Base-by-base conservation (phyloP, 2,113 vertebrate genomes). In the Chloebia gouldiae region DNA sequence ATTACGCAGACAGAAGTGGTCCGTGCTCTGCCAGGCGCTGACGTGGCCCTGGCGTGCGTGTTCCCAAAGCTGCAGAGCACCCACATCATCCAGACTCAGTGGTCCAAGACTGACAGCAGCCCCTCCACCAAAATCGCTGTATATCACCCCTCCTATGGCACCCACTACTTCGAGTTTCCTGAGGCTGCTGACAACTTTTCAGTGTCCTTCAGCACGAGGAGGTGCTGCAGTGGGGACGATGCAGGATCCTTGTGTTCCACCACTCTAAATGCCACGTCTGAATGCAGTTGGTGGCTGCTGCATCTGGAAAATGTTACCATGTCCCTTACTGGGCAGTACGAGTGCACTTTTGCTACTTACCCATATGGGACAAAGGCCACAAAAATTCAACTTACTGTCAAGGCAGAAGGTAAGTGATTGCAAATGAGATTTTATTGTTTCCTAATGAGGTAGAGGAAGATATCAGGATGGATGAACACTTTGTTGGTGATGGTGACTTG, bases 291-390 rank as follows among this genome's bases (percentile, higher is more conserved):
- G 24, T 98, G 94, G 96, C 60, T 35, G 83, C 93, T 98, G 40
- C 80, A 87, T n/a, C 84, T 98, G 83, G 86, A 64, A 64, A 98
- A 97, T 0, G 6, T 96, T 17, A 97, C 88, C 1, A 0, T 84
- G 13, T 89, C 92, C 21, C 65, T 96, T 19, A 89, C 71, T 1
- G 96, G 98, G 51, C 76, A 90, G 31, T 98, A 98, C 0, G 6
- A 97, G 35, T 98, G 97, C 78, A 97, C 39, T 68, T 96, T 98
- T 83, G 65, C 92, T 90, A 81, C 97, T n/a, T 97, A 89, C 35
- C 98, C 97, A 0, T 23, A 73, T 5, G 97, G 97, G 47, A 90
- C 93, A 86, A 86, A 75, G 63, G 91, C 72, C n/a, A 81, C 69
- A 47, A 82, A 81, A 83, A 93, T 92, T 66, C 90, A 91, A 6